Base-by-base conservation (phyloP, 2,113 vertebrate species). In the Pelvicachromis taeniatus region DNA sequence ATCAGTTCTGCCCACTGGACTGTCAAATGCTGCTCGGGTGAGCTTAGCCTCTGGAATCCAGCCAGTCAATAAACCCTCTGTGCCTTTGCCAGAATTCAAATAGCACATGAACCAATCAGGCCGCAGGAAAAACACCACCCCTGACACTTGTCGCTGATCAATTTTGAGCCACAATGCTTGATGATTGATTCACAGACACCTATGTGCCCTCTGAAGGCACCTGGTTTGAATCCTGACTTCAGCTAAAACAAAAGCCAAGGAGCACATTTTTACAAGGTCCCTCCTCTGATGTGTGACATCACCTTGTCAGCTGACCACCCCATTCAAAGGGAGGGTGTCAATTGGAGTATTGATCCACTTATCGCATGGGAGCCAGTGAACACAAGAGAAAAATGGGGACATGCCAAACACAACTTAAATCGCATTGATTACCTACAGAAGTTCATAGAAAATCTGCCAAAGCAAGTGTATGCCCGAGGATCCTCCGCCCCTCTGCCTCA, bases 1-100 rank as follows among this genome's bases (percentile, higher is more conserved):
- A 93, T 95, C 91, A 92, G 89, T 88, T 91, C 90, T 92, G 90
- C 93, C 88, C 83, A 91, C 77, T 92, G 89, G 77, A 38, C 86
- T 91, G 92, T 93, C 92, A 91, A 92, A 93, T 77, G 86, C 90
- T 84, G 91, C 87, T 70, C 33, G 86, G 75, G 59, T 77, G 87
- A 89, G 83, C 86, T 88, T 87, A 89, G 92, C 88, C 87, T 81
- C 88, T 93, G 92, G 93, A 93, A 87, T 84, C 40, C 81, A 86
- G 87, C 93, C 92, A 85, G 81, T 93, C 93, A 89, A 95, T 95
- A 95, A 81, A 90, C 59, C 80, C 90, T 78, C 63, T 35, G 23
- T 86, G 87, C 88, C 82, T 88, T 56, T 89, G 90, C 88, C 88
- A 90, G 84, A 81, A 92, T 87, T 82, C 82, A 90, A 93, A 92